Conservation (phyloP, 2,113 vertebrate genomes). For the Rhynchopsitta pachyrhyncha region DNA sequence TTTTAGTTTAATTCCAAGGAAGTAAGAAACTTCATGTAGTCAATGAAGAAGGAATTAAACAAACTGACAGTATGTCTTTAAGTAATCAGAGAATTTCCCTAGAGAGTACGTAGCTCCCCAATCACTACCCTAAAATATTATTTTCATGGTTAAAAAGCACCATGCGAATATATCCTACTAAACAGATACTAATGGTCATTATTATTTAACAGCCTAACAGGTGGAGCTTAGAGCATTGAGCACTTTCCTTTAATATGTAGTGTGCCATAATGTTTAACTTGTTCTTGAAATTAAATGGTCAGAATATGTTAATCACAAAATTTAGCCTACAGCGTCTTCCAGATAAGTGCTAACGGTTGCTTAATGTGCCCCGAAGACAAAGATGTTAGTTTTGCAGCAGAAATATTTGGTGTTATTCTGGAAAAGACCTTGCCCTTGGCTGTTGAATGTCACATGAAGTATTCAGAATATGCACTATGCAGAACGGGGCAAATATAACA, state of each 20-base stretch:
- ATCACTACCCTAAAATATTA: not conserved
- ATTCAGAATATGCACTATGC: not conserved
- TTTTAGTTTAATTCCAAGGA: not conserved
- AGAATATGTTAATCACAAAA: not conserved
- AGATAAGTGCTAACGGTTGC: not conserved
- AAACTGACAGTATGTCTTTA: not conserved
- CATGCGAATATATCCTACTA: not conserved
- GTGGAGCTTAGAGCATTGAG: not conserved
- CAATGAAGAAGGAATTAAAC: not conserved
- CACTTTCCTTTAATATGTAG: not conserved
- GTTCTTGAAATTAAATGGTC: not conserved
- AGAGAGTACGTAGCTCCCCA: not conserved
- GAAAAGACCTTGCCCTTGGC: constrained; percentile 47
- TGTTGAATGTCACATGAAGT: not conserved
- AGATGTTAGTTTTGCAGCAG: not conserved
- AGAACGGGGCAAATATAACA: not conserved
- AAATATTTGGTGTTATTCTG: not conserved
- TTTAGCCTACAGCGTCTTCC: not conserved
- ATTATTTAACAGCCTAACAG: not conserved
- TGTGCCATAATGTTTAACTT: not conserved
- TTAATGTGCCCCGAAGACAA: not conserved
- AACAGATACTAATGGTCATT: not conserved
- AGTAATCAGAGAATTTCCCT: not conserved
- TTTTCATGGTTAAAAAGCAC: not conserved
- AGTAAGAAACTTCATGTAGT: not conserved